Base-by-base conservation (phyloP, 2,113 vertebrate species). In the Microtus ochrogaster region DNA sequence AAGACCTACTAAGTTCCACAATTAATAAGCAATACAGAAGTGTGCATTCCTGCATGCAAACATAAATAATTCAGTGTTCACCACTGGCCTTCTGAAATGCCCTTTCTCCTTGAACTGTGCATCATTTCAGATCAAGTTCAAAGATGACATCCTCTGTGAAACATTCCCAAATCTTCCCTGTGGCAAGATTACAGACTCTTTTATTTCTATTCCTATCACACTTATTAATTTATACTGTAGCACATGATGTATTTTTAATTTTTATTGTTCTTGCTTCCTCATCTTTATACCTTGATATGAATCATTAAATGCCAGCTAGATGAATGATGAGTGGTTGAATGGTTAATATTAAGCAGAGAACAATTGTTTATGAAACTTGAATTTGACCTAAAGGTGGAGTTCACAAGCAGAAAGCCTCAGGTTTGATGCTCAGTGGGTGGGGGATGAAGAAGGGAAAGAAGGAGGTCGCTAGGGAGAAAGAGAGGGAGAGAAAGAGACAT, bases 61-160 rank as follows among this genome's bases (percentile, higher is more conserved):
- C 47, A 72, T 74, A 89, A 94, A 89, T 92, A 77, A 94, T 78
- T 86, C 47, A 84, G 9, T 16, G 63, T 97, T 87, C 3, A 58
- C 21, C 95, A 13, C 12, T 84, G 83, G 11, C 36, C 83, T 78
- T 92, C 49, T 52, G 36, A 94, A 85, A 77, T 68, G 19, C 7
- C 41, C 5, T 49, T 94, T 65, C 55, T 52, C 12, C 49, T 52
- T 89, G 52, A 83, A 93, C 39, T 28, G 10, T 7, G 19, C 63
- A 84, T 85, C 58, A 84, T 79, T 91, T 74, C 86, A 95, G n/a
- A 94, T 87, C 36, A 66, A 89, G 58, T 90, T 91, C 83, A 91
- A 92, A 77, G 47, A n/a, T 70, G 78, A 65, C 47, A 74, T 89
- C 36, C 47, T 78, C 17, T 83, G 39, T 78, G 36, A 26, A 89